Conservation (phyloP, 2,888 invertebrate genomes). For the Oithona nana region DNA sequence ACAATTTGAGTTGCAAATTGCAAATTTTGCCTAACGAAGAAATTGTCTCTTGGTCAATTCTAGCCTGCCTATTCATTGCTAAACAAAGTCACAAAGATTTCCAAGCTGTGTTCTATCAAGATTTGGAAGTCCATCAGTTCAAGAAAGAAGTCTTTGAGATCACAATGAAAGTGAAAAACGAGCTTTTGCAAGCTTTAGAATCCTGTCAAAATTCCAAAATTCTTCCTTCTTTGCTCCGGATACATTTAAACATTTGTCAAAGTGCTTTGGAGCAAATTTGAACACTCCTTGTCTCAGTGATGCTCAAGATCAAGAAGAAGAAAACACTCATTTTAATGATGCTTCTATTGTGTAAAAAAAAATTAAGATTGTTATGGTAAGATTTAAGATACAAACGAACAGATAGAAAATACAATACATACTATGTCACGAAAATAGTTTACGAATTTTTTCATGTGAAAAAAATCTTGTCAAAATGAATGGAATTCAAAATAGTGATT, state of each 20-base stretch:
- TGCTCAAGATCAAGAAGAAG: no score
- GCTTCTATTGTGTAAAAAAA: no score
- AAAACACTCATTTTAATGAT: no score
- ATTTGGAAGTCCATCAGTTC: neutral
- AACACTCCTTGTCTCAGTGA: no score
- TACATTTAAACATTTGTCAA: neutral
- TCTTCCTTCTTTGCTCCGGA: neutral
- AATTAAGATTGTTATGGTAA: no score
- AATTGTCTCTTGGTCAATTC: neutral
- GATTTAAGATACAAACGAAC: no score
- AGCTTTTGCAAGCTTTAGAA: neutral
- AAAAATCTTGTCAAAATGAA: no score
- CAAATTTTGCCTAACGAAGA: neutral
- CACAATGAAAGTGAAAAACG: neutral
- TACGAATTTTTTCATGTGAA: no score
- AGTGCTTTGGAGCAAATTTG: no score
- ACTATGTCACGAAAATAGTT: no score
- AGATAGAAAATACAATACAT: no score
- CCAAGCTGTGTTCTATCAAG: neutral
- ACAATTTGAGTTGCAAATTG: neutral
- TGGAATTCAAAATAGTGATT: no score
- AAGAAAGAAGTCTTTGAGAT: neutral
- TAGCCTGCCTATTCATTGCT: neutral
- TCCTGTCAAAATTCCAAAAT: neutral
- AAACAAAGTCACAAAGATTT: neutral